phyloP scores from a whole-genome alignment of 2,797 vertebrate genomes.

The Characodon lateralis region DNA sequence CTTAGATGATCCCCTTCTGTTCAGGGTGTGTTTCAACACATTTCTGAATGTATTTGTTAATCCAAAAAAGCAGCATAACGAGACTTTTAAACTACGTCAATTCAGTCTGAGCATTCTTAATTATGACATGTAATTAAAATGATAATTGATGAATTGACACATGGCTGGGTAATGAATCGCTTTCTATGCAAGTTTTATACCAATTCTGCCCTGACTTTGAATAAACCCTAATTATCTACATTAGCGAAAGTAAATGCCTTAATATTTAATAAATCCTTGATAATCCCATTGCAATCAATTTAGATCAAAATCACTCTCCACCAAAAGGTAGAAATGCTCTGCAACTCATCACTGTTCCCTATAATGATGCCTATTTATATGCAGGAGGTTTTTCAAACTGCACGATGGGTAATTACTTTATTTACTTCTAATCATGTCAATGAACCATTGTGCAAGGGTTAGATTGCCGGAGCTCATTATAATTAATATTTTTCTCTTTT shows the following conservation, averaged over 20 bases:
- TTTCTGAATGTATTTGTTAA: conserved; percentile 68
- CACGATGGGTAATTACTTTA: conserved; percentile 86
- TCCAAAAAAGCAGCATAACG: conserved; percentile 72
- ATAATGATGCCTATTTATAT: conserved; percentile 84
- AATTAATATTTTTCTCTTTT: conserved; percentile 34
- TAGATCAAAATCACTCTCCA: conserved; percentile 86
- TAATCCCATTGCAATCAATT: conserved; percentile 94
- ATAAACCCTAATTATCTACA: conserved; percentile 90
- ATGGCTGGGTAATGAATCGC: conserved; percentile 78
- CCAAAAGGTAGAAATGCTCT: conserved; percentile 82
- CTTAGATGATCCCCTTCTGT: conserved; percentile 28
- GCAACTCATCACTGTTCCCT: conserved; percentile 80
- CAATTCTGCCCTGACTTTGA: conserved; percentile 81
- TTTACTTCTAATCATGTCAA: conserved; percentile 84
- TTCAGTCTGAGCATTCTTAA: conserved; percentile 76
- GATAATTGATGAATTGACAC: conserved; percentile 78
- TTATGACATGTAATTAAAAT: conserved; percentile 79
- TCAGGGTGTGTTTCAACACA: conserved; percentile 40
- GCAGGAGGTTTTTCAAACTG: conserved; percentile 83
- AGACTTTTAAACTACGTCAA: conserved; percentile 73
- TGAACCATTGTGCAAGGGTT: conserved; percentile 72
- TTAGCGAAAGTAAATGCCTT: conserved; percentile 90
- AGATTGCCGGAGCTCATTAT: conserved; percentile 63
- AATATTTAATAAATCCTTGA: conserved; percentile 91
- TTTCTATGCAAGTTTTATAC: conserved; percentile 81